A percentile compares a stretch with the other conserved stretches of the same genome.
Evolutionary conservation across 2,888 invertebrate genomes (phyloP).

Genomic region (Pandemis cinnamomeana): DNA sequence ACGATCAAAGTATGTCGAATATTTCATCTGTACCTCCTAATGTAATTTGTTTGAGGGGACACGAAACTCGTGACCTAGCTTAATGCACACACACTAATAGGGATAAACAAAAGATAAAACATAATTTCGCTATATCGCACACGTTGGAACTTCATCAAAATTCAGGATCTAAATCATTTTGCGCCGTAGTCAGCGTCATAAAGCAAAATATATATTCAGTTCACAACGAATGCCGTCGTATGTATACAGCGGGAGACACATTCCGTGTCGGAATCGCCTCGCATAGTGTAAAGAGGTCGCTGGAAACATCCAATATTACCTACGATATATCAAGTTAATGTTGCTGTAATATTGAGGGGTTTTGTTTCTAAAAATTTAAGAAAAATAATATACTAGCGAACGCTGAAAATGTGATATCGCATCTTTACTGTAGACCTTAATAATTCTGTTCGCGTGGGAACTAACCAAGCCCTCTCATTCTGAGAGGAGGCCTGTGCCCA

Average conservation of each 20-base stretch:
- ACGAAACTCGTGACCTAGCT: background rate
- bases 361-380: background rate
- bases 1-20: no score
- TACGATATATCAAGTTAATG: conserved; percentile 26
- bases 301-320: conserved; percentile 6
- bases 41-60: no score
- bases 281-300: background rate
- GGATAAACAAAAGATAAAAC: background rate
- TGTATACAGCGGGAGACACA: conserved; percentile 1
- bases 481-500: no score
- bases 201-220: conserved; percentile 2
- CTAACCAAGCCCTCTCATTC: no score
- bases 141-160: background rate
- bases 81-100: background rate
- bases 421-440: no score
- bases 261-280: conserved; percentile 12
- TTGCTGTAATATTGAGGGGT: conserved; percentile 8
- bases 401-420: no score
- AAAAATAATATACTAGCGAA: background rate
- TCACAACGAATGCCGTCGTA: background rate
- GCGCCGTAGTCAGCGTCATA: background rate
- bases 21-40: no score
- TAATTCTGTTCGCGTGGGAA: no score
- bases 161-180: background rate
- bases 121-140: background rate